Evolutionary conservation across 2,113 vertebrate species (phyloP).

Genomic region (Serinus canaria): DNA sequence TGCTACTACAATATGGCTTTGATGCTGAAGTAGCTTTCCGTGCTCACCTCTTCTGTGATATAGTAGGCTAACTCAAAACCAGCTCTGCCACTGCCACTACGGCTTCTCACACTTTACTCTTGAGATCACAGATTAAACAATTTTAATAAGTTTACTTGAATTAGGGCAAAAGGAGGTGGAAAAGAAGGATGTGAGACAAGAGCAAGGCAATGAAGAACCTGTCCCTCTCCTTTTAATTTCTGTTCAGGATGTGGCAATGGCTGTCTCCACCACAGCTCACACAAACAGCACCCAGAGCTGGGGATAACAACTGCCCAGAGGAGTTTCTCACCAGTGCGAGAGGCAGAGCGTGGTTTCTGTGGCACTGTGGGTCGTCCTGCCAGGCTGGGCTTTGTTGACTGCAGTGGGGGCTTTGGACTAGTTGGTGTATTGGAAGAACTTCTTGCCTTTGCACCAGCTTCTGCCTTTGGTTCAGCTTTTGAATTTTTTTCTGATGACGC

Average conservation of each 20-base stretch:
- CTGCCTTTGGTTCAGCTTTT: conserved; percentile 78
- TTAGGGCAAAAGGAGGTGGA: background rate
- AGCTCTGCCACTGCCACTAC: background rate
- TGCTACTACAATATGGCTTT: background rate
- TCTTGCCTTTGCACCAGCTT: conserved; percentile 72
- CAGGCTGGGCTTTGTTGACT: conserved; percentile 82
- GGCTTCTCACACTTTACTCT: background rate
- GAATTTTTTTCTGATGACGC: conserved; percentile 77
- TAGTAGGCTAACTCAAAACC: background rate
- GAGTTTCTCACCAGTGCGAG: conserved; percentile 78
- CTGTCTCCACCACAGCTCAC: background rate
- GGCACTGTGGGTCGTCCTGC: conserved; percentile 84
- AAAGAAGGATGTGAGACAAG: background rate
- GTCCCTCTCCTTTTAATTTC: background rate
- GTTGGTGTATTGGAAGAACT: conserved; percentile 71
- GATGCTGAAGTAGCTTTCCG: background rate
- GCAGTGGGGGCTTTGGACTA: conserved; percentile 84
- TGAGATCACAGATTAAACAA: background rate
- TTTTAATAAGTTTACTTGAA: background rate
- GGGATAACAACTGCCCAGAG: background rate
- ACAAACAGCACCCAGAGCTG: background rate
- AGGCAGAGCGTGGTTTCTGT: conserved; percentile 85
- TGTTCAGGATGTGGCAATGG: background rate
- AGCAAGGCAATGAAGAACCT: background rate
- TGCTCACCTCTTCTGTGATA: background rate